Evolutionary conservation across 2,888 invertebrate species (phyloP), one percentile per base, ranked within the genome.

Genomic region (Parnassius smintheus): DNA sequence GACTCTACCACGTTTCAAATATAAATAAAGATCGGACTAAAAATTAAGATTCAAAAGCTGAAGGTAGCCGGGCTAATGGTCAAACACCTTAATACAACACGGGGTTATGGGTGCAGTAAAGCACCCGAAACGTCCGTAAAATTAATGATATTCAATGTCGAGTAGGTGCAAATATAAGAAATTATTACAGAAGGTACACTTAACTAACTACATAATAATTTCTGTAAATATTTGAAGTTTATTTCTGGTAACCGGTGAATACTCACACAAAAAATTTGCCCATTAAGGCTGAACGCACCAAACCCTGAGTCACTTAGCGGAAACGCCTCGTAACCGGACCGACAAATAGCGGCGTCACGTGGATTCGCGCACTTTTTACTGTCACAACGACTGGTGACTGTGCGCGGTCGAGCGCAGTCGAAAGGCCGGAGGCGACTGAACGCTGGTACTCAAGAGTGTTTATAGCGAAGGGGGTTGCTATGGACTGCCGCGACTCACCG

Each of bases 221-320:
- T 35, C 4, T 35, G 4, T 7, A 35, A 35, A 35, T 35, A 35
- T 35, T 7, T 7, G 35, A 35, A 35, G 7, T 7, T 35, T 7
- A 35, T 41, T 11, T 55, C 9, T 8, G 22, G 46, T 2, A 56
- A n/a, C 65, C 53, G 46, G 53, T 51, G 54, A 60, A 9, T 72
- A 85, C 86, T 86, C 72, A 86, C 86, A 75, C 76, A 70, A 85
- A 86, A 74, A 83, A 74, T 75, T 84, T 86, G 70, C 83, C 83
- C 85, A 85, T 83, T 18, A 51, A 48, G 45, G 45, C 60, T 42
- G 53, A 59, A 55, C 44, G 12, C 54, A 25, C 7, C 56, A 53
- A n/a, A n/a, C 35, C 54, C 62, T 62, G 57, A 62, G 53, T 62
- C 62, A 62, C 57, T 54, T 54, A 3, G 42, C 55, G 59, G 56